phyloP scores from a whole-genome alignment of 2,113 vertebrate genomes.

The Oenanthe oenanthe region DNA sequence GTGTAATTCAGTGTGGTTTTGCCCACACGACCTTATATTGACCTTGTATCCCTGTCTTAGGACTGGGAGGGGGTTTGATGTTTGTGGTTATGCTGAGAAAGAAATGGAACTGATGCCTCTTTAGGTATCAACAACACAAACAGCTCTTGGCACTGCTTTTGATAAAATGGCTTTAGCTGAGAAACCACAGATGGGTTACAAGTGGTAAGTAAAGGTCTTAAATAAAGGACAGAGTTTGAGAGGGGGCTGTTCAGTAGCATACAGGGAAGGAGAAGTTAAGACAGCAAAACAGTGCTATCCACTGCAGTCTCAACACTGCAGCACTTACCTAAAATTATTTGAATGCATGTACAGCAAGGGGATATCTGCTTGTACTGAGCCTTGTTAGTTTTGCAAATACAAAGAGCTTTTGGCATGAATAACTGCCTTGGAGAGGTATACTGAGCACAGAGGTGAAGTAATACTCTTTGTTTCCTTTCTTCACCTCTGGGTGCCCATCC shows the following conservation, averaged over 20 bases:
- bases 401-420: not conserved
- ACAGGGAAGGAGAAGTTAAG: not conserved
- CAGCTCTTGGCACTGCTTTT: not conserved
- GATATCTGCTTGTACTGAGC: not conserved
- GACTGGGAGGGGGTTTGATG: not conserved
- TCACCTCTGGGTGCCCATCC: not conserved
- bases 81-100: not conserved
- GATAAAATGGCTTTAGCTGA: not conserved
- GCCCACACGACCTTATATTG: not conserved
- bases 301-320: not conserved
- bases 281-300: not conserved
- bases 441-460: not conserved
- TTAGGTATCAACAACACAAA: not conserved
- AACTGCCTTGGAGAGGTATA: not conserved
- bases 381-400: not conserved
- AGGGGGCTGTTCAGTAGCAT: not conserved
- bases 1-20: not conserved
- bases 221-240: not conserved
- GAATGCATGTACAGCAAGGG: fast-evolving
- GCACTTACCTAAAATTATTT: not conserved
- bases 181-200: not conserved
- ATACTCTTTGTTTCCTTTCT: not conserved
- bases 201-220: too few relatives aligned
- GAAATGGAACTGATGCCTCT: not conserved
- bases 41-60: not conserved